phyloP scores from a whole-genome alignment of 2,113 vertebrate genomes.

The Macrotis lagotis region DNA sequence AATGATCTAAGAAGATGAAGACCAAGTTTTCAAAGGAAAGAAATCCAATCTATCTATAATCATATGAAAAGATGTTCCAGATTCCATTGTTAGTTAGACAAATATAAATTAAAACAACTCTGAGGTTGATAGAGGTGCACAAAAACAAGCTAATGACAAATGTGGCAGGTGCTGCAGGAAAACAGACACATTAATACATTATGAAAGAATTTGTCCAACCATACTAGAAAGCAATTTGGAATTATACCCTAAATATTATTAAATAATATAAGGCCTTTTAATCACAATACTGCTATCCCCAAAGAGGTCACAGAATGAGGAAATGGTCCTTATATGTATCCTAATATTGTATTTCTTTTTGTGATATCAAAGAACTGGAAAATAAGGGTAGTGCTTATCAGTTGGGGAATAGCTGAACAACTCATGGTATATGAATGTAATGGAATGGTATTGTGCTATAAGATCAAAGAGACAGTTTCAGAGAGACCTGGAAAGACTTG shows the following conservation, averaged over 20 bases:
- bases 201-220: not conserved
- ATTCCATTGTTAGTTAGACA: not conserved
- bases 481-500: not conserved
- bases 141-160: not conserved
- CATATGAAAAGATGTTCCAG: not conserved
- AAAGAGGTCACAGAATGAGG: not conserved
- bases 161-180: not conserved
- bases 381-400: not conserved
- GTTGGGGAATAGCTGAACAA: not conserved
- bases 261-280: not conserved
- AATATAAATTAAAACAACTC: not conserved
- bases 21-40: not conserved
- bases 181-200: not conserved
- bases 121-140: not conserved
- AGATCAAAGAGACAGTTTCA: not conserved
- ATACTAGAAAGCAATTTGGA: not conserved
- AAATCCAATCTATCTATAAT: not conserved
- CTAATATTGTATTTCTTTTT: not conserved
- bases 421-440: not conserved
- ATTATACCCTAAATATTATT: not conserved
- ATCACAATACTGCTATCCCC: not conserved
- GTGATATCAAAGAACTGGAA: not conserved
- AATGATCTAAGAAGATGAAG: not conserved
- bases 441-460: not conserved
- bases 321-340: not conserved